A percentile compares a stretch with the other conserved stretches of the same genome.
These are phyloP conservation scores for Macropodus opercularis DNA, from an alignment of 2,797 vertebrate species.

Conservation along the genomic window DNA sequence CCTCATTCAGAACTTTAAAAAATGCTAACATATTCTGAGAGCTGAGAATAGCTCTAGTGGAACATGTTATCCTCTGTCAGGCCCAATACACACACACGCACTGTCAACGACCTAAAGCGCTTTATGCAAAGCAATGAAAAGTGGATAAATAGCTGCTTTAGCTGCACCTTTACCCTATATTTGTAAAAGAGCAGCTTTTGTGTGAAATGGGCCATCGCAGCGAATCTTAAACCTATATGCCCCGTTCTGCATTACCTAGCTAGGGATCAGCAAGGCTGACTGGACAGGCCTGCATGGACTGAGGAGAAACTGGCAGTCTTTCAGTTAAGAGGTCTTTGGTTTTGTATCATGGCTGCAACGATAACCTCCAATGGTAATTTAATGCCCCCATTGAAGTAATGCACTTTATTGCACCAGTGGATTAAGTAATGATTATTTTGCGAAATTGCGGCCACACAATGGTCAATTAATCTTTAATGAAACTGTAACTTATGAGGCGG, in stretches of 20 bases:
- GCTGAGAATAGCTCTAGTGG: conserved; percentile 55
- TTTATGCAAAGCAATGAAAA: conserved; percentile 64
- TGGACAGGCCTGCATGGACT: conserved; percentile 26
- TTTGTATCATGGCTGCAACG: conserved; percentile 63
- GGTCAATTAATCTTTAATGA: conserved; percentile 85
- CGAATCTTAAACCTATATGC: conserved; percentile 50
- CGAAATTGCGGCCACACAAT: conserved; percentile 80
- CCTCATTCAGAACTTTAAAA: conserved; percentile 66
- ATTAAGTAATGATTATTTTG: conserved; percentile 86
- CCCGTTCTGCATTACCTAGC: conserved; percentile 40
- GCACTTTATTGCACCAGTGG: conserved; percentile 78
- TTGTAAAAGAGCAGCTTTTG: conserved; percentile 29
- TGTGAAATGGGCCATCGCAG: conserved; percentile 56
- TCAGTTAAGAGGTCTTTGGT: conserved; percentile 67
- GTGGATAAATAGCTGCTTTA: conserved; percentile 69
- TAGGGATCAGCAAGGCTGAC: conserved; percentile 36
- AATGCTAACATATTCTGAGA: conserved; percentile 66
- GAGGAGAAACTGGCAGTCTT: conserved; percentile 56
- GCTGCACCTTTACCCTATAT: conserved; percentile 55
- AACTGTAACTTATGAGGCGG: conserved; percentile 79
- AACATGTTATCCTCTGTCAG: conserved; percentile 65
- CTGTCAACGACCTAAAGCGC: conserved; percentile 42
- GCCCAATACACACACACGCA: conserved; percentile 40
- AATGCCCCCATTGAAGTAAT: conserved; percentile 74
- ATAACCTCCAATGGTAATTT: conserved; percentile 75